These are phyloP conservation scores for Arion vulgaris DNA, from an alignment of 1,140 invertebrate genomes.

Conservation along the genomic window DNA sequence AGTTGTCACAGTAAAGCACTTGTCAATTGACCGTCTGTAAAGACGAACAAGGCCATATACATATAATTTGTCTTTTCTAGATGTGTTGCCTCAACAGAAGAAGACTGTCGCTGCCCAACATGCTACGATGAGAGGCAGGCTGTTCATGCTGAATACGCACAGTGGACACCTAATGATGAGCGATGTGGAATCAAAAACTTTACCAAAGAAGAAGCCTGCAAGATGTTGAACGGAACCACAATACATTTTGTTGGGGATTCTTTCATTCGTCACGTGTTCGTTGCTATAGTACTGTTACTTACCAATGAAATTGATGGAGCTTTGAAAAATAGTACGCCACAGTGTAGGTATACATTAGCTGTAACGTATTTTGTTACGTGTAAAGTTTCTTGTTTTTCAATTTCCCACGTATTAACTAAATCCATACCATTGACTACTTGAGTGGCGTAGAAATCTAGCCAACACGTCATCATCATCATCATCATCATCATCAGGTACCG, in stretches of 20 bases:
- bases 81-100: neutral
- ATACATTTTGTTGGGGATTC: slow-evolving; percentile 43
- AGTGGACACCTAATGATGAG: slow-evolving; percentile 25
- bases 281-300: slow-evolving; percentile 39
- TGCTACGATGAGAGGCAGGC: slow-evolving; percentile 41
- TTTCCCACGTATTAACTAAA: too few relatives aligned
- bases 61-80: slow-evolving; percentile 10
- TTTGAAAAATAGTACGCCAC: slow-evolving; percentile 12
- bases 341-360: slow-evolving; percentile 1
- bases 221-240: slow-evolving; percentile 18
- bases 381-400: too few relatives aligned
- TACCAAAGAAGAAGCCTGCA: slow-evolving; percentile 16
- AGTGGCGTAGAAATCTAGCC: too few relatives aligned
- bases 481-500: too few relatives aligned
- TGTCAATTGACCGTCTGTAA: too few relatives aligned
- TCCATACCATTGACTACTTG: neutral
- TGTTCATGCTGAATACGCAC: slow-evolving; percentile 42
- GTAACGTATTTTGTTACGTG: too few relatives aligned
- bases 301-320: slow-evolving; percentile 35
- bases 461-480: too few relatives aligned
- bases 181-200: slow-evolving; percentile 23
- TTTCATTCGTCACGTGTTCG: slow-evolving; percentile 45
- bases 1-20: too few relatives aligned
- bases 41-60: too few relatives aligned
- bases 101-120: slow-evolving; percentile 32